These are phyloP conservation scores for Zaprionus taronus DNA, from an alignment of 1,140 invertebrate species.

Conservation along the genomic window DNA sequence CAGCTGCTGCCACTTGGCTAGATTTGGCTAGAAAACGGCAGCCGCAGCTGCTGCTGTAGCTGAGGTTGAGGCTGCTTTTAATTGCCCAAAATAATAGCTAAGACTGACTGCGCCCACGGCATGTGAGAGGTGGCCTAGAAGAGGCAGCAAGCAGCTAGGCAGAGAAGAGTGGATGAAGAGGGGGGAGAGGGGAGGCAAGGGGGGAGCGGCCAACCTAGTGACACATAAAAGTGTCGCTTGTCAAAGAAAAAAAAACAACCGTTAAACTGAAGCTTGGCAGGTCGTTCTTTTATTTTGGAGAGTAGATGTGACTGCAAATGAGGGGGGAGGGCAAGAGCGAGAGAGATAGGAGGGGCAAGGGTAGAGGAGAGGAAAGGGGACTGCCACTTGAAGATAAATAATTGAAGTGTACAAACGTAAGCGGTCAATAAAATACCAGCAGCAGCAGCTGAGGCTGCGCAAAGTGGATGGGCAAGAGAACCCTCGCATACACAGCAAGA, in stretches of 20 bases:
- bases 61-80: slow-evolving; percentile 36
- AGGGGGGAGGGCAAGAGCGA: slow-evolving; percentile 7
- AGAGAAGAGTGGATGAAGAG: background rate
- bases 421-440: slow-evolving; percentile 57
- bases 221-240: slow-evolving; percentile 82
- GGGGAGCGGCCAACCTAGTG: slow-evolving; percentile 66
- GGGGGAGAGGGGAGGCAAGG: background rate
- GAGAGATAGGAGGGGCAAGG: background rate
- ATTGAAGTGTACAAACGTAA: slow-evolving; percentile 54
- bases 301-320: slow-evolving; percentile 9
- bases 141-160: no score
- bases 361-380: slow-evolving; percentile 1
- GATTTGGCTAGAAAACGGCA: background rate
- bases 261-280: slow-evolving; percentile 41
- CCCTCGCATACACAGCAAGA: slow-evolving; percentile 7
- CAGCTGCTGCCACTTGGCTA: slow-evolving; percentile 8
- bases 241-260: slow-evolving; percentile 49
- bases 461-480: slow-evolving; percentile 28
- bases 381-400: slow-evolving; percentile 52
- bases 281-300: background rate
- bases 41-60: background rate
- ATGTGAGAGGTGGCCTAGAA: background rate
- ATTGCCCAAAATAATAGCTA: slow-evolving; percentile 58
- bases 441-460: background rate
- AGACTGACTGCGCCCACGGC: slow-evolving; percentile 42